A percentile compares a stretch with the other conserved stretches of the same genome.
Evolutionary conservation across 2,113 vertebrate genomes (phyloP).

Genomic region (Maccullochella peelii): DNA sequence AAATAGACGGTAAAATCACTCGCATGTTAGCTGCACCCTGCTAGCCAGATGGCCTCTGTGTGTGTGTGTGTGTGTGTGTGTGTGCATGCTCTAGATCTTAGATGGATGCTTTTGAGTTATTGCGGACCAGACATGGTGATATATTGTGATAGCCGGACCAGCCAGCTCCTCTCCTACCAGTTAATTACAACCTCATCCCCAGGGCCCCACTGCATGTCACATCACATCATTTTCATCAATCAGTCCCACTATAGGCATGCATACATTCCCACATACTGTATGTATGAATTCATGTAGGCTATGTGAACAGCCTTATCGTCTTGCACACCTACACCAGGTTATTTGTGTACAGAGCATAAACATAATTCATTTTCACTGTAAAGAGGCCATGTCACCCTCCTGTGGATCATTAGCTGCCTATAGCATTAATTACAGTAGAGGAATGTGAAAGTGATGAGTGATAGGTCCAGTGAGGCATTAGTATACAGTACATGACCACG

Average conservation of each 20-base stretch:
- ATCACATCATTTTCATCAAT: slow-evolving; percentile 54
- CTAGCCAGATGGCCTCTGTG: slow-evolving; percentile 51
- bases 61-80: slow-evolving; percentile 21
- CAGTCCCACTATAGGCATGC: slow-evolving; percentile 31
- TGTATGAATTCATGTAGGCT: slow-evolving; percentile 13
- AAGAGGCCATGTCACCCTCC: slow-evolving; percentile 14
- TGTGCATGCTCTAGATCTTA: not conserved
- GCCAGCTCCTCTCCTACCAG: slow-evolving; percentile 39
- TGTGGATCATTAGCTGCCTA: slow-evolving; percentile 19
- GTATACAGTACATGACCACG: slow-evolving; percentile 11
- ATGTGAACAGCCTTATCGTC: slow-evolving; percentile 10
- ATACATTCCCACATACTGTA: slow-evolving; percentile 26
- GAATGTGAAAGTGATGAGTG: slow-evolving; percentile 22
- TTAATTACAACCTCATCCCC: slow-evolving; percentile 68
- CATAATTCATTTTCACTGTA: slow-evolving; percentile 47
- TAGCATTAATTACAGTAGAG: slow-evolving; percentile 28
- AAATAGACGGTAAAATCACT: slow-evolving; percentile 9
- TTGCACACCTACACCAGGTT: slow-evolving; percentile 30
- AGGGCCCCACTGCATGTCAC: slow-evolving; percentile 38
- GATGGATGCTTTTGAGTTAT: slow-evolving; percentile 39
- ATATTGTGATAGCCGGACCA: slow-evolving; percentile 49
- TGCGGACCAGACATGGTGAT: slow-evolving; percentile 54
- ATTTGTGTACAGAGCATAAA: slow-evolving; percentile 26
- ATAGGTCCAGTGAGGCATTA: slow-evolving; percentile 19
- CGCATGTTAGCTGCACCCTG: slow-evolving; percentile 25